Evolutionary conservation across 2,888 invertebrate genomes (phyloP), one percentile per base, ranked within the genome.

Genomic region (Sicus ferrugineus): DNA sequence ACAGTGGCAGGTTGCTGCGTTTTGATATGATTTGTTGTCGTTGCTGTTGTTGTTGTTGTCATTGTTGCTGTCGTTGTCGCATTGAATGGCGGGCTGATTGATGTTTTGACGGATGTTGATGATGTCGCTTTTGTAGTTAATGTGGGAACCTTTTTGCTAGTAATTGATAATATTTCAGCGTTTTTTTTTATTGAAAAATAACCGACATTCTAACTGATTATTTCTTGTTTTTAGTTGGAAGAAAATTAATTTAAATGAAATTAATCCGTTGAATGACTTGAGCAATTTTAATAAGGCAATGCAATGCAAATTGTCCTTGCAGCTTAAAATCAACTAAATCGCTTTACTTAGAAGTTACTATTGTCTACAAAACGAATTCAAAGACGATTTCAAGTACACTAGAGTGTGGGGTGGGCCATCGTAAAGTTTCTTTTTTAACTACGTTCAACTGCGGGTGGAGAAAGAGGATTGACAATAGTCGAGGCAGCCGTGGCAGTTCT

Each of bases 1-100:
- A 46, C 46, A 64, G 67, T 58, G 52, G 46, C 67, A 71, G 64
- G 67, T 69, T 69, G 63, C 62, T 34, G 30, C 6, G 14, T 58
- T n/a, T n/a, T 21, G 46, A 21, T 50, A 19, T 31, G 7, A 31
- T 64, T 34, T 23, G 28, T 50, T 52, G 21, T 14, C 0, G 16
- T 5, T n/a, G 26, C 23, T 31, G 65, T 23, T 54, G 54, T 34
- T 48, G 30, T 50, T 64, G 1, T 11, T 38, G 14, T 9, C 28
- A 2, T 7, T 38, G 34, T 6, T 34, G 23, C 6, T 19, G n/a
- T 16, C 19, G 9, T 5, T 46, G 14, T 46, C 7, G 42, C n/a
- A n/a, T 34, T 34, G 34, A n/a, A 16, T 42, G 16, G 11, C 11
- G 16, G n/a, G 9, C 16, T 4, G 42, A n/a, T 54, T 54, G 14